Conservation (phyloP, 2,113 vertebrate genomes). For the Crotalus viridis region DNA sequence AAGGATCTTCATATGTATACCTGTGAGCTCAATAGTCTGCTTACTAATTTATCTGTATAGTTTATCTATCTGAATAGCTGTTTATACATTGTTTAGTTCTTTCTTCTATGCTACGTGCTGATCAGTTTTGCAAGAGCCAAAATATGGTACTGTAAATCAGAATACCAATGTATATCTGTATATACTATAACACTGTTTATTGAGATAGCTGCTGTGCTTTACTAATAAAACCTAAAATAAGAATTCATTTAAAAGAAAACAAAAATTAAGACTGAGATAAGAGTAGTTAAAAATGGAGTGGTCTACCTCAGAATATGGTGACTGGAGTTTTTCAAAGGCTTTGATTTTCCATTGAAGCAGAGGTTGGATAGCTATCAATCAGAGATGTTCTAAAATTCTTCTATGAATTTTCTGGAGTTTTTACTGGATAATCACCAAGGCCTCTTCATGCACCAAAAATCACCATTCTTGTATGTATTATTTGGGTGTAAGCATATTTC, state of each 20-base stretch:
- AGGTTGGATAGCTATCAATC: background rate
- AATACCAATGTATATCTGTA: background rate
- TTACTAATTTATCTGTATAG: background rate
- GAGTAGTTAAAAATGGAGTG: background rate
- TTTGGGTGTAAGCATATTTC: background rate
- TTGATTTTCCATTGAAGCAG: background rate
- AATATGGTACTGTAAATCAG: background rate
- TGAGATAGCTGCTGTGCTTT: background rate
- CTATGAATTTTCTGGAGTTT: background rate
- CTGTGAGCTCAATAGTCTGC: background rate
- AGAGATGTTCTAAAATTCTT: background rate
- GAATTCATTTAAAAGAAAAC: background rate
- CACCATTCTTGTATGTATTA: background rate
- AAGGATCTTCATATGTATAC: background rate
- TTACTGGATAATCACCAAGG: background rate
- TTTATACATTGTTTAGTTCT: background rate
- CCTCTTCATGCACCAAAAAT: background rate
- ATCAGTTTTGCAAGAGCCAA: background rate
- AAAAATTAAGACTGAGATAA: background rate
- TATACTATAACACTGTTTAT: background rate
- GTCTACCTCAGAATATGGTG: background rate
- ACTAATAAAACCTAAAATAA: background rate
- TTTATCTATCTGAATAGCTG: background rate
- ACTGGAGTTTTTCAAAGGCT: background rate
- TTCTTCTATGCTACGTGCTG: background rate